Evolutionary conservation across 2,888 invertebrate species (phyloP).

Genomic region (Maniola hyperantus): DNA sequence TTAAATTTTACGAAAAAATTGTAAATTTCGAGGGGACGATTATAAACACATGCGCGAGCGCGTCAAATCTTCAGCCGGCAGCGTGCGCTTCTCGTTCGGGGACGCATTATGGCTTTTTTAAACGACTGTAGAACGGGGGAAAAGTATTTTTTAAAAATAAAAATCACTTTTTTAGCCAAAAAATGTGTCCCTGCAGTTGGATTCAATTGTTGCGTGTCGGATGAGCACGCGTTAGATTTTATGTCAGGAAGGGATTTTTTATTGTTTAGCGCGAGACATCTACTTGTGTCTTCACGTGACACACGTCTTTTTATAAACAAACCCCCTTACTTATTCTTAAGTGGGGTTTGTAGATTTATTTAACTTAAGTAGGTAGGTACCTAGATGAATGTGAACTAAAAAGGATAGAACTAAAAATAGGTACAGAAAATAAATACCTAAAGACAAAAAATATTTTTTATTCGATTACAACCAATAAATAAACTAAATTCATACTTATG

Average conservation of each 20-base stretch:
- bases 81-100: constrained; percentile 70
- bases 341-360: constrained; percentile 1
- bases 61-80: constrained; percentile 83
- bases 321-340: constrained; percentile 38
- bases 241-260: constrained; percentile 78
- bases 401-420: too few species aligned
- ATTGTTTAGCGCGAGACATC: constrained; percentile 54
- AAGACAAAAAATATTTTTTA: too few species aligned
- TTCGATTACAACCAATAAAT: too few species aligned
- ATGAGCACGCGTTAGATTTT: constrained; percentile 81
- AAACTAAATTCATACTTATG: too few species aligned
- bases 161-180: constrained; percentile 74
- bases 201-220: constrained; percentile 82
- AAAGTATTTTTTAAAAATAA: constrained; percentile 78
- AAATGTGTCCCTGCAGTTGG: constrained; percentile 74
- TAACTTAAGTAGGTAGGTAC: background rate
- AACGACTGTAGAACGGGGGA: constrained; percentile 69
- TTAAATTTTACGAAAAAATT: constrained; percentile 72
- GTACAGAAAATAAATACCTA: too few species aligned
- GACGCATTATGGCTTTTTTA: constrained; percentile 79
- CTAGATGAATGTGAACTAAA: too few species aligned
- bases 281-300: constrained; percentile 35
- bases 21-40: constrained; percentile 78
- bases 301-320: constrained; percentile 39
- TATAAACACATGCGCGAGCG: constrained; percentile 82